Percentiles rank a stretch among this genome's conserved stretches.
Conservation (phyloP, 1,140 invertebrate species). For the Polyergus mexicanus region DNA sequence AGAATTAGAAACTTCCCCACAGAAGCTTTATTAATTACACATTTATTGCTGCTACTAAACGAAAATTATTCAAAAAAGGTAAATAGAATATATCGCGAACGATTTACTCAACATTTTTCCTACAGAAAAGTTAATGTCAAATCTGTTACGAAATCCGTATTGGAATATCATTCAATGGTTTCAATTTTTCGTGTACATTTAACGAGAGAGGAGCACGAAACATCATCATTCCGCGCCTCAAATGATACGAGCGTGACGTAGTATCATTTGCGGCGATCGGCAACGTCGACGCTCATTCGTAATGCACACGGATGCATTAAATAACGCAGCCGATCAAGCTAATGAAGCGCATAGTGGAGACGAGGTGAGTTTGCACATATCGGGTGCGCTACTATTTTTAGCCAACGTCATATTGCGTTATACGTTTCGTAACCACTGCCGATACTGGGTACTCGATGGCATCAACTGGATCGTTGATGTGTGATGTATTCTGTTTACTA, state of each 20-base stretch:
- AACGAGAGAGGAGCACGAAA: background rate
- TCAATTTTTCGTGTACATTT: background rate
- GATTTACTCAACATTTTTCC: background rate
- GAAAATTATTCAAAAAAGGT: too few species aligned
- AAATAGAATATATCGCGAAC: too few species aligned
- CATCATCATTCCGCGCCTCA: background rate
- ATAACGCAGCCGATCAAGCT: conserved; percentile 46
- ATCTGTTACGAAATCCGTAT: background rate
- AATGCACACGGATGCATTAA: conserved; percentile 46
- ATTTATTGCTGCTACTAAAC: too few species aligned
- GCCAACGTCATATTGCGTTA: conserved; percentile 50
- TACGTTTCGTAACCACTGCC: conserved; percentile 40
- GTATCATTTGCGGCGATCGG: conserved; percentile 19
- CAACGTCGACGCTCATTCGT: background rate
- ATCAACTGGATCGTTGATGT: conserved; percentile 16
- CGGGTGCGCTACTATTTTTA: conserved; percentile 57
- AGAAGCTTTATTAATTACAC: too few species aligned
- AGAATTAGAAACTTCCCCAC: too few species aligned
- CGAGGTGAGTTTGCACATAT: conserved; percentile 48
- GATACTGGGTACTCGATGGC: conserved; percentile 22
- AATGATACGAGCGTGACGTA: background rate
- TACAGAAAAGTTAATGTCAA: background rate
- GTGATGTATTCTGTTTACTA: conserved; percentile 13
- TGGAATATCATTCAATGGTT: background rate
- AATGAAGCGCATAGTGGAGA: conserved; percentile 48